Evolutionary conservation across 2,888 invertebrate genomes (phyloP), one percentile per base, ranked within the genome.

Genomic region (Aplocera efformata): DNA sequence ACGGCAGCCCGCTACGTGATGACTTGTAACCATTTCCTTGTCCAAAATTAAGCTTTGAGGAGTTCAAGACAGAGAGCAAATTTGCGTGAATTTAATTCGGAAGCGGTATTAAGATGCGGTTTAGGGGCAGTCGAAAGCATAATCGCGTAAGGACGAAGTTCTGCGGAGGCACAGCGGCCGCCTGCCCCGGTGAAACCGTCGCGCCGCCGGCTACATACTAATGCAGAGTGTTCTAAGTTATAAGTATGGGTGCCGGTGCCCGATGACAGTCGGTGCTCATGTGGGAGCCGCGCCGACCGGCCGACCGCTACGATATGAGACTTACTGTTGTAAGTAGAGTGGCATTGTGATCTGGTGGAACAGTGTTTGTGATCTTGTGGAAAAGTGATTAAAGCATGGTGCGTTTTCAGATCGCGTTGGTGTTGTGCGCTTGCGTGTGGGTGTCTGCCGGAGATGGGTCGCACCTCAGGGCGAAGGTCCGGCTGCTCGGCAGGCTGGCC

Each of bases 121-220:
- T 73, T 70, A 69, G 72, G 75, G 68, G 64, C 61, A 52, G 57
- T 74, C 63, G 79, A 83, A 83, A 85, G 80, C 72, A 74, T 70
- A 51, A 68, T 66, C 67, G 63, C 67, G 72, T 72, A 71, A 75
- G 74, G 79, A 72, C 69, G 66, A 65, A 64, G 67, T 69, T 66
- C 58, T 68, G 48, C 51, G 62, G 57, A 56, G 69, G 3, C 13
- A 48, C 51, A 61, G 57, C 65, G 81, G 77, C 77, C 82, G 81
- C 76, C 72, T 68, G 58, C 71, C 40, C 33, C 21, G 77, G 85
- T 79, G 85, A 86, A 86, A 85, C 67, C 58, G 49, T 49, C 45
- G 72, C 79, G 72, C 58, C 79, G 72, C 58, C 27, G 56, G 72
- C 57, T 76, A 76, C 85, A 86, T 86, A 83, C 81, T 78, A 82